Conservation (phyloP, 2,113 vertebrate species). For the Martes martes region DNA sequence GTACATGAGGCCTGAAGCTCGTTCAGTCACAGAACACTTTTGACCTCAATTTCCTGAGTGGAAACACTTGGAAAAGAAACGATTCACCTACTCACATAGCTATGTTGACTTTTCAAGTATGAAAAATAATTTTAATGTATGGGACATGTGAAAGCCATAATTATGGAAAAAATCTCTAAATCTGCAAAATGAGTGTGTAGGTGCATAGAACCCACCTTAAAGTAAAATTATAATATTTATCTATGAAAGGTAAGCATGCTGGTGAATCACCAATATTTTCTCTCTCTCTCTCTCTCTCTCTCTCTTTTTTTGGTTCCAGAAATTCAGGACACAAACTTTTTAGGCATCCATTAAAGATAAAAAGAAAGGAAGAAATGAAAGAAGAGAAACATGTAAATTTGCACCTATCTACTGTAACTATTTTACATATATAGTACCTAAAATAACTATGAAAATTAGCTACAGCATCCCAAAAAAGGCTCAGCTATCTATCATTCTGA, state of each 20-base stretch:
- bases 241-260: background rate
- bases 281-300: no score
- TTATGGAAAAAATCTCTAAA: background rate
- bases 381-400: background rate
- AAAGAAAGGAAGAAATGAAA: background rate
- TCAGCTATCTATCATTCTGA: background rate
- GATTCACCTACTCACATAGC: background rate
- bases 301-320: background rate
- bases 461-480: background rate
- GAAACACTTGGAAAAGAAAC: background rate
- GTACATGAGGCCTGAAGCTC: accelerated
- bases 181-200: background rate
- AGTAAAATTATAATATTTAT: background rate
- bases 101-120: background rate
- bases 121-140: background rate
- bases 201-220: background rate
- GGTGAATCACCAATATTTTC: background rate
- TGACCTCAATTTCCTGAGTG: background rate
- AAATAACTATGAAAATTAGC: background rate
- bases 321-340: background rate
- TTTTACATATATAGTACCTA: background rate
- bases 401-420: background rate
- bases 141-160: background rate
- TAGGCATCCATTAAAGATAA: background rate
- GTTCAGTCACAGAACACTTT: background rate